These are phyloP conservation scores for Ceyx erithaca DNA, from an alignment of 2,797 vertebrate species.

Conservation along the genomic window DNA sequence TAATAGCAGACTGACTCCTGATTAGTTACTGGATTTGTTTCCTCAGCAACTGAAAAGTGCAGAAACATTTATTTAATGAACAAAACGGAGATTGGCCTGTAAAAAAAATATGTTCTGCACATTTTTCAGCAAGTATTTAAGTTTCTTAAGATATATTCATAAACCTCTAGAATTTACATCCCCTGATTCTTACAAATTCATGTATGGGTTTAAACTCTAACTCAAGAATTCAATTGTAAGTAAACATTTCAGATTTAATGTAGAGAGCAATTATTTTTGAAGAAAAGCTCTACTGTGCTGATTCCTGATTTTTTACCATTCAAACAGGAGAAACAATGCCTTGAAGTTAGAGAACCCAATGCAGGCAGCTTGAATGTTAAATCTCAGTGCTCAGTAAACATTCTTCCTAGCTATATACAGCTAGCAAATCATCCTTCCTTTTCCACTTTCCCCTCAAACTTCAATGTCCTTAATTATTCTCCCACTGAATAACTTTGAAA, in stretches of 20 bases:
- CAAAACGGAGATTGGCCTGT: neutral
- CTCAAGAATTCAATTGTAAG: neutral
- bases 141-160: neutral
- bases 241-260: conserved; percentile 5
- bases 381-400: neutral
- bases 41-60: neutral
- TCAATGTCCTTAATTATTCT: conserved; percentile 28
- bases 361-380: neutral
- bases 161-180: neutral
- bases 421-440: neutral
- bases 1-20: neutral
- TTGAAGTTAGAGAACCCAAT: conserved; percentile 2
- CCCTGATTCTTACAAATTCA: neutral
- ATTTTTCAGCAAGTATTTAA: neutral
- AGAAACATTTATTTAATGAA: conserved; percentile 2
- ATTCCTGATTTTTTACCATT: neutral
- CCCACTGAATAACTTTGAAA: neutral
- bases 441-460: neutral
- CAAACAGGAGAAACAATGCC: conserved; percentile 9
- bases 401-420: neutral
- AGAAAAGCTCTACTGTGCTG: neutral
- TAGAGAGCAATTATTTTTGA: neutral
- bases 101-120: neutral
- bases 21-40: conserved; percentile 11
- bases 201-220: neutral